Percentiles rank a stretch among this genome's conserved stretches.
These are phyloP conservation scores for Hyles euphorbiae DNA, from an alignment of 1,140 invertebrate species.

Conservation along the genomic window DNA sequence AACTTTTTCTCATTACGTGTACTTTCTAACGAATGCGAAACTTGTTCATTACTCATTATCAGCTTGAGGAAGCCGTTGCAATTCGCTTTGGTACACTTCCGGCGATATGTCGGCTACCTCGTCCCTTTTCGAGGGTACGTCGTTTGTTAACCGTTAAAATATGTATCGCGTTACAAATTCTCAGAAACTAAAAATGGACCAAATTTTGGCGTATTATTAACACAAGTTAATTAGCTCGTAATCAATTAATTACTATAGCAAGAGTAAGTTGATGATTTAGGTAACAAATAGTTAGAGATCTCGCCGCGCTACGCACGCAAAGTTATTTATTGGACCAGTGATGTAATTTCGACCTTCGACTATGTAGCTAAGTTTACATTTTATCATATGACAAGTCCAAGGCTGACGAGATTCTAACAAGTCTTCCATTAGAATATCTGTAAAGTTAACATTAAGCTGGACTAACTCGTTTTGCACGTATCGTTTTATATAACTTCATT, in stretches of 20 bases:
- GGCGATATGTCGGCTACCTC: conserved; percentile 17
- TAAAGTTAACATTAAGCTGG: too few relatives aligned
- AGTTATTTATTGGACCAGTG: too few relatives aligned
- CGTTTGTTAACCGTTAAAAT: conserved; percentile 51
- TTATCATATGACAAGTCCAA: too few relatives aligned
- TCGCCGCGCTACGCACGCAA: too few relatives aligned
- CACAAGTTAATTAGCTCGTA: conserved; percentile 11
- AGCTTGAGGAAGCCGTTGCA: conserved; percentile 53
- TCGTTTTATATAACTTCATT: not conserved
- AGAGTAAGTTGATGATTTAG: too few relatives aligned
- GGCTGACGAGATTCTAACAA: too few relatives aligned
- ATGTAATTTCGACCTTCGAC: too few relatives aligned
- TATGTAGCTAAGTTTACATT: too few relatives aligned
- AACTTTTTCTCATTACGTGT: not conserved
- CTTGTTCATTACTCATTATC: conserved; percentile 12
- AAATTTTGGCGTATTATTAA: too few relatives aligned
- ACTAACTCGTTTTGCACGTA: too few relatives aligned
- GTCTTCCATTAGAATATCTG: too few relatives aligned
- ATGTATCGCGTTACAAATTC: conserved; percentile 32
- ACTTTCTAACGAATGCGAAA: conserved; percentile 9
- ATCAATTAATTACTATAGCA: not conserved
- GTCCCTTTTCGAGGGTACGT: conserved; percentile 52
- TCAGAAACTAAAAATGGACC: not conserved
- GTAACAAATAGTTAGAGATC: too few relatives aligned
- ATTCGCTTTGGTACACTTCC: conserved; percentile 53